These are phyloP conservation scores for Formica exsecta DNA, from an alignment of 1,140 invertebrate genomes.

Conservation along the genomic window DNA sequence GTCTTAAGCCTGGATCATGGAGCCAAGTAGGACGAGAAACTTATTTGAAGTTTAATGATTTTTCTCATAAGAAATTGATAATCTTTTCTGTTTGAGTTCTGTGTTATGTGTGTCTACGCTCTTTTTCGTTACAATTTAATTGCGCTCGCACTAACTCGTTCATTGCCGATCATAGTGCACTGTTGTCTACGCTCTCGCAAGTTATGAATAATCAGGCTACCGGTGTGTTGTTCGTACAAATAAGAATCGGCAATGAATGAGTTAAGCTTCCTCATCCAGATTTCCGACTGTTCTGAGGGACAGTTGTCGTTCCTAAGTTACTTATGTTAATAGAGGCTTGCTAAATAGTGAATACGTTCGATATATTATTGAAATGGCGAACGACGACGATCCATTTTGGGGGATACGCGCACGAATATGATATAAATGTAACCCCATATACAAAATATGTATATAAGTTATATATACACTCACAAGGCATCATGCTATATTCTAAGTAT, in stretches of 20 bases:
- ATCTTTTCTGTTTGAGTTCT: slow-evolving; percentile 76
- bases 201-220: neutral
- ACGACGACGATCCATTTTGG: slow-evolving; percentile 32
- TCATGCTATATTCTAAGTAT: slow-evolving; percentile 77
- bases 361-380: slow-evolving; percentile 30
- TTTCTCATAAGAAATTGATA: slow-evolving; percentile 17
- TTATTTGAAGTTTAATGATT: slow-evolving; percentile 18
- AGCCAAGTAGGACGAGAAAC: slow-evolving; percentile 57
- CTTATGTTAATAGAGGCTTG: slow-evolving; percentile 42
- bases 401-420: slow-evolving; percentile 59
- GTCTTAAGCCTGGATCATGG: slow-evolving; percentile 46
- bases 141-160: slow-evolving; percentile 38
- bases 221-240: slow-evolving; percentile 43
- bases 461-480: slow-evolving; percentile 68
- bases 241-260: slow-evolving; percentile 55
- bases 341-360: slow-evolving; percentile 33
- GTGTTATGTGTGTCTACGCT: slow-evolving; percentile 41
- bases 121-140: slow-evolving; percentile 44
- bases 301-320: slow-evolving; percentile 44
- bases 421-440: slow-evolving; percentile 74
- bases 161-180: slow-evolving; percentile 44
- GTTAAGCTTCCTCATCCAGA: slow-evolving; percentile 34
- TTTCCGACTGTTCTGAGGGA: slow-evolving; percentile 33
- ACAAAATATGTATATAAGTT: slow-evolving; percentile 65
- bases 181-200: slow-evolving; percentile 48